Percentiles rank a stretch among this genome's conserved stretches.
Conservation (phyloP, 2,797 vertebrate species). For the Apodemus agrarius region DNA sequence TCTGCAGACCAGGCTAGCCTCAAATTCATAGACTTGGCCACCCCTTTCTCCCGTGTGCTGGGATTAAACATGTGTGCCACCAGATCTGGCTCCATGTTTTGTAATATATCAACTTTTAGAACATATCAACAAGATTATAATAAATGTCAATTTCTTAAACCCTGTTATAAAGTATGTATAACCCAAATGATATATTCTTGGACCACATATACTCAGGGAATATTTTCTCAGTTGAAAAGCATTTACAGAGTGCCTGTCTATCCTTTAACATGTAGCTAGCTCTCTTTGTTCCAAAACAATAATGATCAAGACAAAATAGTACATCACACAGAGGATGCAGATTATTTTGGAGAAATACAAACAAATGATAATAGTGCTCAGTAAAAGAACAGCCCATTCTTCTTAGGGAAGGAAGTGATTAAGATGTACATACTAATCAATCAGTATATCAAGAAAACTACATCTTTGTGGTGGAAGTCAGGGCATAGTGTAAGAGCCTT, state of each 20-base stretch:
- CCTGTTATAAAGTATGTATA: neutral
- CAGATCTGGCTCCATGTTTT: neutral
- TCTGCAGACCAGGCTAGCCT: neutral
- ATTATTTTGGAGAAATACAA: neutral
- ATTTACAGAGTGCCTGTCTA: neutral
- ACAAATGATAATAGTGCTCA: neutral
- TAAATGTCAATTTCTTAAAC: slow-evolving; percentile 14
- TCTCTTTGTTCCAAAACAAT: neutral
- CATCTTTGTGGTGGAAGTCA: neutral
- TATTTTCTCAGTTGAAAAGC: slow-evolving; percentile 46
- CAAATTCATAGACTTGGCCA: neutral
- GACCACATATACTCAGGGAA: neutral
- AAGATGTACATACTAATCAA: neutral
- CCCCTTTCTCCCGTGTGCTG: neutral
- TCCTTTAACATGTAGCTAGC: neutral
- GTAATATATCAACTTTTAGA: neutral
- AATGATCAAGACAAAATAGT: neutral
- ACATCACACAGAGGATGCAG: neutral
- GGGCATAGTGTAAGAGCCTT: neutral
- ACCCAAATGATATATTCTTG: slow-evolving; percentile 23
- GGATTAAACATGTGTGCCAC: neutral
- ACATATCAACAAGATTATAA: slow-evolving; percentile 18
- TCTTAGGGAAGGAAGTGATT: neutral
- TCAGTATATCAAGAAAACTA: neutral
- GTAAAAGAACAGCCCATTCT: neutral